Conservation (phyloP, 1,140 invertebrate species). For the Zaprionus africanus region DNA sequence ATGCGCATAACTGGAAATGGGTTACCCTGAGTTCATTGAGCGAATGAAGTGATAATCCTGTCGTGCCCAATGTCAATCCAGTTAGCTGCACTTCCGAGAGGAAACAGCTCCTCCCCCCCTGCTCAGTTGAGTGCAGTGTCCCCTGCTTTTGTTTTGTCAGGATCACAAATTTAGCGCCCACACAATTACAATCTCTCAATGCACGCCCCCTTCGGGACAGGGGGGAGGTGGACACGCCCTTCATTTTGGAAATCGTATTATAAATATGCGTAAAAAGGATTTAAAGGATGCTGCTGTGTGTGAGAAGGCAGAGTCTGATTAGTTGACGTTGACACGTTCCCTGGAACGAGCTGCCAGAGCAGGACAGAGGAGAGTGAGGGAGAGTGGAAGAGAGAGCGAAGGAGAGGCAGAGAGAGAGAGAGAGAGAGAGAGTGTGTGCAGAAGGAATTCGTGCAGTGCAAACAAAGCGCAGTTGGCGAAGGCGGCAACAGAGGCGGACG, state of each 20-base stretch:
- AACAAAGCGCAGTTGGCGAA: constrained; percentile 61
- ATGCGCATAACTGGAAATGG: neutral
- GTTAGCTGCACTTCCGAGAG: neutral
- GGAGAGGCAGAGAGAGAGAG: no score
- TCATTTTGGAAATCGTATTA: constrained; percentile 51
- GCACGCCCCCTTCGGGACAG: constrained; percentile 42
- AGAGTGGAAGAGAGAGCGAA: neutral
- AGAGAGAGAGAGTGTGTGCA: neutral
- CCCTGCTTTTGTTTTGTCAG: neutral
- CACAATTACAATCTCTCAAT: constrained; percentile 62
- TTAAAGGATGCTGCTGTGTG: constrained; percentile 22
- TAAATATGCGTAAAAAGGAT: constrained; percentile 59
- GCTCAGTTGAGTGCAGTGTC: neutral
- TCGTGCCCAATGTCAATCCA: constrained; percentile 16
- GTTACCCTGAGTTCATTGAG: neutral
- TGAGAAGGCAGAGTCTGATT: constrained; percentile 50
- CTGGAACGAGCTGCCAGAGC: constrained; percentile 28
- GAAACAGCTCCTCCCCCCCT: neutral
- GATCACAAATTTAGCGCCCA: constrained; percentile 53
- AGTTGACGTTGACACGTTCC: constrained; percentile 71
- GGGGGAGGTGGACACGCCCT: neutral
- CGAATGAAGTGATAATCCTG: neutral
- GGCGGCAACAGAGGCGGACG: constrained; percentile 66
- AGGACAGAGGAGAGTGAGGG: neutral
- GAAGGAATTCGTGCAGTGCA: neutral